A percentile compares a stretch with the other conserved stretches of the same genome.
Evolutionary conservation across 1,140 invertebrate species (phyloP).

Genomic region (Homalodisca vitripennis): DNA sequence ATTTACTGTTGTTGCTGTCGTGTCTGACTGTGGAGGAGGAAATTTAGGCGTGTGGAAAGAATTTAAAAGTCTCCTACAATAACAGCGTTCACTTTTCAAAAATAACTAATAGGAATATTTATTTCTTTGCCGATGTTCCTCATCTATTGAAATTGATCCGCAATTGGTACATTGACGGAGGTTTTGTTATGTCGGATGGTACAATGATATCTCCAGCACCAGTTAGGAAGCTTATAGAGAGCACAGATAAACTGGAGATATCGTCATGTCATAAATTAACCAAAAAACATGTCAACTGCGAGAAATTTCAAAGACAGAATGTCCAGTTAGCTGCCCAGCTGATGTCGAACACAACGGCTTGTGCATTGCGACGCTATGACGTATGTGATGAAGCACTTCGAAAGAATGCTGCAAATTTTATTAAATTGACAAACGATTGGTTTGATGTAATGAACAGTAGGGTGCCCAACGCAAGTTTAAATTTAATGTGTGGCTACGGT

Average conservation of each 20-base stretch:
- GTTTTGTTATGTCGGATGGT: neutral
- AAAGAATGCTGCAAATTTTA: neutral
- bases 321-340: neutral
- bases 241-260: neutral
- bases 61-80: conserved; percentile 36
- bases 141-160: conserved; percentile 41
- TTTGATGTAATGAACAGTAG: neutral
- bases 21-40: conserved; percentile 43
- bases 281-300: neutral
- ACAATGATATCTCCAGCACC: neutral
- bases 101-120: conserved; percentile 35
- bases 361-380: neutral
- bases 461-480: neutral
- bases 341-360: neutral
- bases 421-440: neutral
- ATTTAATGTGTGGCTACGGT: neutral
- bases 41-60: conserved; percentile 45
- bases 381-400: neutral
- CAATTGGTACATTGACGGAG: neutral
- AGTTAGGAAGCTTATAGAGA: neutral
- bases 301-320: neutral
- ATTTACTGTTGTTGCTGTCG: conserved; percentile 44
- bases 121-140: conserved; percentile 41
- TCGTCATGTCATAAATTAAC: neutral
- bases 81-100: conserved; percentile 37